A percentile compares a stretch with the other conserved stretches of the same genome.
These are phyloP conservation scores for Drosophila ercepeae DNA, from an alignment of 1,140 invertebrate species.

Conservation along the genomic window DNA sequence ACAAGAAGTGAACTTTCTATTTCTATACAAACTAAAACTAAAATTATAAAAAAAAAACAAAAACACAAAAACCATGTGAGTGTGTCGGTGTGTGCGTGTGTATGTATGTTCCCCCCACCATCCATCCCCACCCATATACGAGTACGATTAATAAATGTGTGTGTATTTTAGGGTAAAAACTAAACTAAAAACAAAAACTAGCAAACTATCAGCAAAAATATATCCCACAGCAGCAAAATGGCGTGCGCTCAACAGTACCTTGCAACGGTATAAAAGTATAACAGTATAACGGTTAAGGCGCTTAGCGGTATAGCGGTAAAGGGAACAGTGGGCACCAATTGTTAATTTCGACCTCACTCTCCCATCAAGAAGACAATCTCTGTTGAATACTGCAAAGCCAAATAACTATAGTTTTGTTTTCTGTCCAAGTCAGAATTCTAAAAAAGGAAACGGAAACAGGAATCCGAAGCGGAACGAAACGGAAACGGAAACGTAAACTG, in stretches of 20 bases:
- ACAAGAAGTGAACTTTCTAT: slow-evolving; percentile 61
- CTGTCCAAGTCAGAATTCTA: slow-evolving; percentile 23
- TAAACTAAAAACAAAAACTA: slow-evolving; percentile 13
- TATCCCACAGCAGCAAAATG: slow-evolving; percentile 27
- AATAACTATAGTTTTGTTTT: slow-evolving; percentile 12
- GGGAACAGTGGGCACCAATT: slow-evolving; percentile 7
- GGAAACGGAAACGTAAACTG: not conserved
- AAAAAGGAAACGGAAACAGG: slow-evolving; percentile 17
- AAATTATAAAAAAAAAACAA: slow-evolving; percentile 2
- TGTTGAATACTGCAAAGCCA: slow-evolving; percentile 40
- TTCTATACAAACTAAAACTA: slow-evolving; percentile 26
- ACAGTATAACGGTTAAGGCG: not conserved
- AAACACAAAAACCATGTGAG: slow-evolving; percentile 28
- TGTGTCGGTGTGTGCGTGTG: slow-evolving; percentile 44
- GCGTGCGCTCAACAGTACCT: slow-evolving; percentile 73
- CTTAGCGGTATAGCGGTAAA: slow-evolving; percentile 16
- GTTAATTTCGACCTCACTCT: slow-evolving; percentile 11
- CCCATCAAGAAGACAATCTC: slow-evolving; percentile 67
- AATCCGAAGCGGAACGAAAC: not conserved
- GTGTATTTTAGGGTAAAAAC: slow-evolving; percentile 37
- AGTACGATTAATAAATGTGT: slow-evolving; percentile 29
- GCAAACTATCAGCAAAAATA: slow-evolving; percentile 12
- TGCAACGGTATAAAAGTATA: slow-evolving; percentile 23
- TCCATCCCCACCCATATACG: slow-evolving; percentile 5
- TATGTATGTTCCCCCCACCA: slow-evolving; percentile 27